Evolutionary conservation across 1,140 invertebrate species (phyloP).

Genomic region (Bombus pyrosoma): DNA sequence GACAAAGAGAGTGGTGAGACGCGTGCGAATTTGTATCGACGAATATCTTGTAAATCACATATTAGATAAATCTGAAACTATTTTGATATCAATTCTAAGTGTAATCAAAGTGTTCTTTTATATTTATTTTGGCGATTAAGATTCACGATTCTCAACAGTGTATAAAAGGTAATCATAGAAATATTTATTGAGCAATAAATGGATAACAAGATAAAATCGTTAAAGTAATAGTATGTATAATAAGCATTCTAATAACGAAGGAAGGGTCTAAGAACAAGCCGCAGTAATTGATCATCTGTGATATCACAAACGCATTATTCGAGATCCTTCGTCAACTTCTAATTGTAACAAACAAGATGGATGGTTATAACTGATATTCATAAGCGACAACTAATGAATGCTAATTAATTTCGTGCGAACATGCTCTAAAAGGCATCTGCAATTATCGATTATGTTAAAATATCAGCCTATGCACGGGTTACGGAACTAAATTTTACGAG

Average conservation of each 20-base stretch:
- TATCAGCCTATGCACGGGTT: background rate
- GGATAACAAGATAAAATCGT: background rate
- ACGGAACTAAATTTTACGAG: background rate
- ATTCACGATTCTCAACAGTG: too few species aligned
- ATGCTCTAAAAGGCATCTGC: background rate
- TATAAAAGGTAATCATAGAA: background rate
- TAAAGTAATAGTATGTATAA: background rate
- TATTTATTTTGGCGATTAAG: too few species aligned
- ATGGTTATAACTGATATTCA: slow-evolving; percentile 2
- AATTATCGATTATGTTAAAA: slow-evolving; percentile 35
- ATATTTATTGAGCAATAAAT: background rate
- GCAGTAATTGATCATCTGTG: background rate
- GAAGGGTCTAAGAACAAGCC: too few species aligned
- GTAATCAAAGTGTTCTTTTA: too few species aligned
- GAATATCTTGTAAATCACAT: too few species aligned
- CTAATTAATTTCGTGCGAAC: slow-evolving; percentile 20
- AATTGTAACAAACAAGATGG: background rate
- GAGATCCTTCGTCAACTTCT: background rate
- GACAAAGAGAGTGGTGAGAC: too few species aligned
- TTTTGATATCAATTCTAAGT: too few species aligned
- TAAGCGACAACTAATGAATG: slow-evolving; percentile 18
- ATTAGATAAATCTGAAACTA: too few species aligned
- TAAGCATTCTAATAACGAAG: background rate
- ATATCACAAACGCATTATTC: background rate
- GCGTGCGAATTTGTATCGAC: too few species aligned